Base-by-base conservation (phyloP, 2,113 vertebrate genomes). In the Aleadryas rufinucha region DNA sequence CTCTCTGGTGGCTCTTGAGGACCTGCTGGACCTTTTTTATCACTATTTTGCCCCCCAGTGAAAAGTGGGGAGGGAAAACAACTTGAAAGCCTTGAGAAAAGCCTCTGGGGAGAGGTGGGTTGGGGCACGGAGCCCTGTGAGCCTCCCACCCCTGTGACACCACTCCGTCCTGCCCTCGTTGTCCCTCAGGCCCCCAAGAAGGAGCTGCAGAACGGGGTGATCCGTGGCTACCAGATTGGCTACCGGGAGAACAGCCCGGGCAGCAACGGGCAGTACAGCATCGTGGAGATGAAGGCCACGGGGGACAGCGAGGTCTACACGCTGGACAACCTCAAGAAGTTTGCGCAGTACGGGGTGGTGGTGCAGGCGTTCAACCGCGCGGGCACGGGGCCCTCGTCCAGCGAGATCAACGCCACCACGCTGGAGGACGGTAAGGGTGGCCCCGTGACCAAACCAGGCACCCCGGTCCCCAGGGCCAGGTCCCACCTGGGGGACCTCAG, bases 361-460 rank as follows among this genome's bases (percentile, higher is more conserved):
- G 99, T 99, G 84, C 99, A 99, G 96, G 99, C 99, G 8, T 99
- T 99, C 97, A 99, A 99, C 96, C 98, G 99, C 10, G 99, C 99
- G 0, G 99, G 99, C 65, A 99, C 99, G 0, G 99, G 99, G 13
- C 99, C 99, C 7, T 99, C 99, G 4, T 99, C 99, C 97, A 99
- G 99, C 7, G 99, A 99, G 98, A 99, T 99, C 98, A 99, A 99
- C 4, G 99, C 99, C 76, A 99, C 99, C 84, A 99, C 99, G 0
- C 96, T 99, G 93, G 99, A 99, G 97, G 99, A 99, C 0, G 99
- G 99, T 99, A 72, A 97, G 98, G 72, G 7, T 4, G 27, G 13
- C 35, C 13, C 70, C 0, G 54, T 2, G 41, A 9, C 49, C 47
- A 37, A 33, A 19, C 7, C 47, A 9, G 45, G 45, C 31, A 10